phyloP scores from a whole-genome alignment of 2,888 invertebrate genomes.

The Gibbula magus region DNA sequence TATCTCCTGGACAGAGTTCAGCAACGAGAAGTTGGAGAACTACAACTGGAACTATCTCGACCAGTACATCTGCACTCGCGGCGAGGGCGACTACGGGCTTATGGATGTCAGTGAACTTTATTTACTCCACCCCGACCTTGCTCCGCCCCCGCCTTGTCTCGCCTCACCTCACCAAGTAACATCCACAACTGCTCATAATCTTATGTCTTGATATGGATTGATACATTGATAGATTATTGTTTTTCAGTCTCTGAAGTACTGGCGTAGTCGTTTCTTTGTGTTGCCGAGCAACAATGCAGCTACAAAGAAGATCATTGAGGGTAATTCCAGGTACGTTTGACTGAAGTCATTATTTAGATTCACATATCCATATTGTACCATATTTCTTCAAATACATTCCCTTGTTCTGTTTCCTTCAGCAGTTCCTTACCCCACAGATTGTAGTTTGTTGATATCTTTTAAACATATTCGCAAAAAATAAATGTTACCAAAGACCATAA shows the following conservation, averaged over 20 bases:
- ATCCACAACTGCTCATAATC: too few relatives aligned
- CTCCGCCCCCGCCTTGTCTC: neutral
- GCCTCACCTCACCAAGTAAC: too few relatives aligned
- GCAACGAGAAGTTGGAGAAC: constrained; percentile 94
- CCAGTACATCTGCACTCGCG: constrained; percentile 95
- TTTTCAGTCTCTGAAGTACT: constrained; percentile 87
- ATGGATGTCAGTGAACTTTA: constrained; percentile 82
- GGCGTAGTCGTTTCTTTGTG: constrained; percentile 92
- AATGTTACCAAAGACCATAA: too few relatives aligned
- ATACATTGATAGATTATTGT: neutral
- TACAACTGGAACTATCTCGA: constrained; percentile 99
- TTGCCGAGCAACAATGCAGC: constrained; percentile 88
- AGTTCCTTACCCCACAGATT: too few relatives aligned
- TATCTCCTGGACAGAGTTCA: constrained; percentile 94
- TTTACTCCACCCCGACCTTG: neutral
- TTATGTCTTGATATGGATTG: neutral
- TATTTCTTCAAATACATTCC: too few relatives aligned
- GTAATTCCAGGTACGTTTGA: constrained; percentile 47
- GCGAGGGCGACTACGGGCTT: constrained; percentile 88
- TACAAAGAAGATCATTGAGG: constrained; percentile 79
- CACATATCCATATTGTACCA: too few relatives aligned
- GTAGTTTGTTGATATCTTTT: too few relatives aligned
- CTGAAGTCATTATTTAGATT: too few relatives aligned
- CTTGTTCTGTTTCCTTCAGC: too few relatives aligned
- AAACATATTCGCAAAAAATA: too few relatives aligned